A percentile compares a stretch with the other conserved stretches of the same genome.
These are phyloP conservation scores for Cryptoblepharus egeriae DNA, from an alignment of 2,797 vertebrate genomes.

Conservation along the genomic window DNA sequence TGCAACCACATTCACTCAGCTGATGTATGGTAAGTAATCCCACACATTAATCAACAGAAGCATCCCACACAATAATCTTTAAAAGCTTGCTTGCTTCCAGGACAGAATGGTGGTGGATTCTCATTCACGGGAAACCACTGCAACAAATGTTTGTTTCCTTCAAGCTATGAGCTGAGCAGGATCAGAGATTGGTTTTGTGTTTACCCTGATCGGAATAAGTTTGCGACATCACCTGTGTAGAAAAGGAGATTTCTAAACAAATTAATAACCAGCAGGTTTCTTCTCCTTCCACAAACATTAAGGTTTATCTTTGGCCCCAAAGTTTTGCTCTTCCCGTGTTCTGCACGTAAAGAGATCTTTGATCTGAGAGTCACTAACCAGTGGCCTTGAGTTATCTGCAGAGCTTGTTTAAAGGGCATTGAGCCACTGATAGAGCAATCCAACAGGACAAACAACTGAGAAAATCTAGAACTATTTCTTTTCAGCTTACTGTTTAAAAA, in stretches of 20 bases:
- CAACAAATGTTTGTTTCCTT: conserved; percentile 38
- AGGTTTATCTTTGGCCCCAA: background rate
- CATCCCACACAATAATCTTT: conserved; percentile 7
- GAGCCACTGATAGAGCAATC: conserved; percentile 46
- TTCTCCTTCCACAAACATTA: conserved; percentile 3
- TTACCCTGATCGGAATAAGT: conserved; percentile 8
- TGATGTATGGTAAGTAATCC: too few species aligned
- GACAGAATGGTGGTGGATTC: background rate
- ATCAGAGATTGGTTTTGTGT: background rate
- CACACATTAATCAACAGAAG: background rate
- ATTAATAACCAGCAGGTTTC: background rate
- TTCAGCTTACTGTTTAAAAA: conserved; percentile 45
- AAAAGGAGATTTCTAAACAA: conserved; percentile 51
- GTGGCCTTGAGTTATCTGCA: conserved; percentile 7
- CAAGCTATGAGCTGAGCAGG: background rate
- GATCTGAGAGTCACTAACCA: conserved; percentile 50
- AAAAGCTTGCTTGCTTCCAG: conserved; percentile 21
- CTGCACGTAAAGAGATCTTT: conserved; percentile 11
- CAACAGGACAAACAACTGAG: conserved; percentile 56
- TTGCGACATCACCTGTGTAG: conserved; percentile 28
- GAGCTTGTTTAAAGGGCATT: conserved; percentile 57
- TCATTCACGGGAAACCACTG: conserved; percentile 48
- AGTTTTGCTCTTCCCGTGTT: conserved; percentile 16
- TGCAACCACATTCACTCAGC: background rate
- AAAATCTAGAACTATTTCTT: background rate